Conservation (phyloP, 2,113 vertebrate genomes). For the Rattus rattus region DNA sequence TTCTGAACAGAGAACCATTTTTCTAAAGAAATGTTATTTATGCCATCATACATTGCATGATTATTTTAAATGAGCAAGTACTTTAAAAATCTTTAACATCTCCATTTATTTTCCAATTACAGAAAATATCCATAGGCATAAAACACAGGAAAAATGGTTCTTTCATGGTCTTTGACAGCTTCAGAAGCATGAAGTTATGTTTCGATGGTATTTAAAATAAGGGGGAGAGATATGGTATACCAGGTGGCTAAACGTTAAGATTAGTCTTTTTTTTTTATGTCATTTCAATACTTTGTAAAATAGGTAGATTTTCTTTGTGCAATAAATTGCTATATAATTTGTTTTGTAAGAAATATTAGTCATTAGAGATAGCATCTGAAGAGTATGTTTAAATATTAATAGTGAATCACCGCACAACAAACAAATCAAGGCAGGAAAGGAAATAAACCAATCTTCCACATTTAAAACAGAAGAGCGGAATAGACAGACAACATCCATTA, state of each 20-base stretch:
- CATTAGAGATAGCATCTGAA: constrained; percentile 42
- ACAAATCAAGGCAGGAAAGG: constrained; percentile 14
- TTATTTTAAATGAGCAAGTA: constrained; percentile 20
- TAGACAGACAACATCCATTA: constrained; percentile 28
- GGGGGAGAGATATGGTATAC: neutral
- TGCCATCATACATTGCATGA: neutral
- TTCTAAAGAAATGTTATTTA: neutral
- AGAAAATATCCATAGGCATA: neutral
- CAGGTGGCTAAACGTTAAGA: neutral
- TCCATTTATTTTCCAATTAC: neutral
- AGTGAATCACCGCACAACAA: constrained; percentile 37
- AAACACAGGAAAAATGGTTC: neutral
- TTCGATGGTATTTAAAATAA: neutral
- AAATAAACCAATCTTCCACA: constrained; percentile 32
- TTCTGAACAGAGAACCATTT: constrained; percentile 3
- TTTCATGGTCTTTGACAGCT: neutral
- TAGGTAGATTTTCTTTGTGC: constrained; percentile 12
- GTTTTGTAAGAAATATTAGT: constrained; percentile 38
- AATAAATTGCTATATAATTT: constrained; percentile 11
- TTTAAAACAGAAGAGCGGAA: constrained; percentile 33
- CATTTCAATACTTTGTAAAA: neutral
- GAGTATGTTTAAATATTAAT: constrained; percentile 69
- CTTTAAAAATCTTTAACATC: neutral
- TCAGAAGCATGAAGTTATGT: constrained; percentile 1
- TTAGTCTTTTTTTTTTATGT: neutral